Conservation (phyloP, 2,113 vertebrate genomes). For the Oryzias woworae region DNA sequence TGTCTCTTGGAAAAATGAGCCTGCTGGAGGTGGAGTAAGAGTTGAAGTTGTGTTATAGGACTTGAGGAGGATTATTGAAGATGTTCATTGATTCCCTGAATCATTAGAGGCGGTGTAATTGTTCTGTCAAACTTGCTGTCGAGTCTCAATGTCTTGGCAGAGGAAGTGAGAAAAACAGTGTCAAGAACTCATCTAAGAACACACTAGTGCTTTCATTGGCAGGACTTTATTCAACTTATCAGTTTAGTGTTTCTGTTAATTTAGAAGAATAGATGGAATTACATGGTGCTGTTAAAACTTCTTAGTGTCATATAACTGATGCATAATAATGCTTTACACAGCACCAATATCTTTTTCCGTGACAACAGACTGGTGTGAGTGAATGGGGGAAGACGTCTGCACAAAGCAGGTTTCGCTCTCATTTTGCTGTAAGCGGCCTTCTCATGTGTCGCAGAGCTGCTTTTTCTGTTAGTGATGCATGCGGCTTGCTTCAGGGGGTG, state of each 20-base stretch:
- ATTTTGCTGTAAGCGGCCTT: background rate
- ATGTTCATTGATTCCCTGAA: no score
- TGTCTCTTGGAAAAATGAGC: conserved; percentile 38
- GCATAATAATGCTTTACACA: background rate
- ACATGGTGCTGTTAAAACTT: no score
- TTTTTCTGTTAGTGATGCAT: background rate
- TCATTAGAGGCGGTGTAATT: no score
- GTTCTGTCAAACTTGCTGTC: background rate
- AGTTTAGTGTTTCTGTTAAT: no score
- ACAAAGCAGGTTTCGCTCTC: conserved; percentile 14
- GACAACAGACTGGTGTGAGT: background rate
- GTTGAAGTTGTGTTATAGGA: no score
- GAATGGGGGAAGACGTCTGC: background rate
- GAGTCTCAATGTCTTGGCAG: background rate
- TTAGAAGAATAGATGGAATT: no score
- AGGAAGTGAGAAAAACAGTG: background rate
- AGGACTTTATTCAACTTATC: no score
- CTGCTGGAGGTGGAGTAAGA: background rate
- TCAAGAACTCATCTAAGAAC: background rate
- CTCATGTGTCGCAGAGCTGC: background rate
- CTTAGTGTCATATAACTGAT: no score
- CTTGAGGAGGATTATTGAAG: no score
- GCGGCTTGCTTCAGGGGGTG: conserved; percentile 1
- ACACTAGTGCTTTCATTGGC: background rate
- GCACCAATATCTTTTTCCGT: background rate